A percentile compares a stretch with the other conserved stretches of the same genome.
Evolutionary conservation across 2,888 invertebrate genomes (phyloP).

Genomic region (Pristionchus entomophagus): DNA sequence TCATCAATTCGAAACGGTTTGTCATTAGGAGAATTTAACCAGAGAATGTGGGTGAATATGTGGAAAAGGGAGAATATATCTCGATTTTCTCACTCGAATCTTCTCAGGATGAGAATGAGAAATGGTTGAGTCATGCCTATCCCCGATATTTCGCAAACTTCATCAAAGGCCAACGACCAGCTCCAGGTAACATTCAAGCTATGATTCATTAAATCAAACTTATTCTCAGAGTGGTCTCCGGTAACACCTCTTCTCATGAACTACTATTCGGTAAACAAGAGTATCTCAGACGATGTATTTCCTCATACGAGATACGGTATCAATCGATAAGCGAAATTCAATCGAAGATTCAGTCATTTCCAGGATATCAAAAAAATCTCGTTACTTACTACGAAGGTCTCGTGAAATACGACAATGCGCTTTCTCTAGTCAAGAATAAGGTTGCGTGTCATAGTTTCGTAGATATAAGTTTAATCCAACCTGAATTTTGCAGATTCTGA

Average conservation of each 20-base stretch:
- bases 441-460: too few relatives aligned
- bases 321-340: neutral
- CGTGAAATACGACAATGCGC: constrained; percentile 3
- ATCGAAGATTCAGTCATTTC: neutral
- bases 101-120: neutral
- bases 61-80: too few relatives aligned
- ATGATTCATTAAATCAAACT: neutral
- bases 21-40: too few relatives aligned
- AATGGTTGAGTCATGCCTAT: neutral
- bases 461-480: too few relatives aligned
- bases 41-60: too few relatives aligned
- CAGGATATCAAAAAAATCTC: neutral
- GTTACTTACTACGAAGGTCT: neutral
- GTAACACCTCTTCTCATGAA: neutral
- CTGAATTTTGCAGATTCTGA: constrained; percentile 4
- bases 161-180: neutral
- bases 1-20: neutral
- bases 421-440: neutral
- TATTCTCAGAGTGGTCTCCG: neutral
- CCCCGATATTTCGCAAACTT: neutral
- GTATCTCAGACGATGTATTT: neutral
- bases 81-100: neutral
- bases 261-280: constrained; percentile 13
- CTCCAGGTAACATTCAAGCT: neutral
- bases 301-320: constrained; percentile 8